phyloP scores from a whole-genome alignment of 2,113 vertebrate genomes.

The Galeopterus variegatus region DNA sequence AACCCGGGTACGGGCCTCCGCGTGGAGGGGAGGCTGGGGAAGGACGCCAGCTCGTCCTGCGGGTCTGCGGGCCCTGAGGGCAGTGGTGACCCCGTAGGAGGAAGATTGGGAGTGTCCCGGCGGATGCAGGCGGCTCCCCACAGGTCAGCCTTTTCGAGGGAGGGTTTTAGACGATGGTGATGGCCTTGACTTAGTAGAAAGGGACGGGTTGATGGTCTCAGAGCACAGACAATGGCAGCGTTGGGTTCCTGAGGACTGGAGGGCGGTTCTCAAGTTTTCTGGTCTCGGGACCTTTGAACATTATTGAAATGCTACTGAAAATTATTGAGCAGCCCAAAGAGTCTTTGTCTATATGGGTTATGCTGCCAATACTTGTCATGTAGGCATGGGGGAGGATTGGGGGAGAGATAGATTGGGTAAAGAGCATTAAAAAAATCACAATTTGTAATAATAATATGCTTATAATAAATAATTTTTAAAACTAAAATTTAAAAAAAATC shows the following conservation, averaged over 20 bases:
- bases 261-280: too few species aligned
- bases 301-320: not conserved
- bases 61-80: not conserved
- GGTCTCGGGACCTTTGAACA: too few species aligned
- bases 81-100: not conserved
- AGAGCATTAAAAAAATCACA: too few species aligned
- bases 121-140: fast-evolving
- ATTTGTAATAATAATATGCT: too few species aligned
- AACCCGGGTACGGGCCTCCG: fast-evolving
- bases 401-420: too few species aligned
- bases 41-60: fast-evolving
- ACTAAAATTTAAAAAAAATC: too few species aligned
- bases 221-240: too few species aligned
- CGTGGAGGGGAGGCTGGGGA: fast-evolving
- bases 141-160: not conserved
- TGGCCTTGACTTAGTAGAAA: not conserved
- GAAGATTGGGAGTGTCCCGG: too few species aligned
- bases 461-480: too few species aligned
- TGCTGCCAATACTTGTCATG: not conserved
- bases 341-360: not conserved
- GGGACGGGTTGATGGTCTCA: not conserved
- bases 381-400: too few species aligned
- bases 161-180: not conserved
- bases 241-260: not conserved
- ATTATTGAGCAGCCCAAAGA: too few species aligned